These are phyloP conservation scores for Achlya flavicornis DNA, from an alignment of 2,888 invertebrate genomes.

Conservation along the genomic window DNA sequence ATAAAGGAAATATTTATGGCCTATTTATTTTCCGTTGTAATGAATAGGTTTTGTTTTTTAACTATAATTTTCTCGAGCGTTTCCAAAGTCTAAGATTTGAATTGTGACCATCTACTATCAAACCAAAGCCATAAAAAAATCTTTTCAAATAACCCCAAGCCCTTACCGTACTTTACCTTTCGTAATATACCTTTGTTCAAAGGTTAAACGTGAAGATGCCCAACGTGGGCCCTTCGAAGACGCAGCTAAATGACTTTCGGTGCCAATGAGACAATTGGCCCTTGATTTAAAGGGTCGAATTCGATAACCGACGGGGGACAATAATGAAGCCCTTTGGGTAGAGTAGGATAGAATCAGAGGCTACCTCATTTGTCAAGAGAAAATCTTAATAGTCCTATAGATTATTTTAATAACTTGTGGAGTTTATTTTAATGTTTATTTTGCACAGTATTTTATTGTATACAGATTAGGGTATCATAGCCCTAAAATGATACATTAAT, in stretches of 20 bases:
- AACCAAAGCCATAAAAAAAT: constrained; percentile 3
- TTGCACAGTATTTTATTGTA: too few relatives aligned
- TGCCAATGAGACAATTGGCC: constrained; percentile 59
- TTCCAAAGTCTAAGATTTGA: background rate
- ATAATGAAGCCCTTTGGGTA: constrained; percentile 34
- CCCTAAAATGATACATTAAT: background rate
- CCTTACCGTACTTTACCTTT: constrained; percentile 26
- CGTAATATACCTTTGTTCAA: constrained; percentile 38
- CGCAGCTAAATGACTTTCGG: constrained; percentile 50
- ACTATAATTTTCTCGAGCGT: background rate
- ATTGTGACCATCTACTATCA: background rate
- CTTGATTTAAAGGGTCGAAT: constrained; percentile 59
- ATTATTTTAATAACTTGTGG: too few relatives aligned
- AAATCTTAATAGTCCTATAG: too few relatives aligned
- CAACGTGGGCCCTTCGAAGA: constrained; percentile 18
- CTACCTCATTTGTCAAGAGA: background rate
- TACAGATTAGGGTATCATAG: too few relatives aligned
- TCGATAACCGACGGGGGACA: constrained; percentile 42
- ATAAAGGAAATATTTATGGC: constrained; percentile 1
- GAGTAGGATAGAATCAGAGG: constrained; percentile 25
- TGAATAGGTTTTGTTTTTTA: background rate
- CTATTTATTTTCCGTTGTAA: background rate
- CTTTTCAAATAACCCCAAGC: constrained; percentile 24
- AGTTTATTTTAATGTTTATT: too few relatives aligned
- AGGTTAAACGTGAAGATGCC: constrained; percentile 37